Percentiles rank a stretch among this genome's conserved stretches.
Conservation (phyloP, 2,888 invertebrate species). For the Netelia fuscicornis region DNA sequence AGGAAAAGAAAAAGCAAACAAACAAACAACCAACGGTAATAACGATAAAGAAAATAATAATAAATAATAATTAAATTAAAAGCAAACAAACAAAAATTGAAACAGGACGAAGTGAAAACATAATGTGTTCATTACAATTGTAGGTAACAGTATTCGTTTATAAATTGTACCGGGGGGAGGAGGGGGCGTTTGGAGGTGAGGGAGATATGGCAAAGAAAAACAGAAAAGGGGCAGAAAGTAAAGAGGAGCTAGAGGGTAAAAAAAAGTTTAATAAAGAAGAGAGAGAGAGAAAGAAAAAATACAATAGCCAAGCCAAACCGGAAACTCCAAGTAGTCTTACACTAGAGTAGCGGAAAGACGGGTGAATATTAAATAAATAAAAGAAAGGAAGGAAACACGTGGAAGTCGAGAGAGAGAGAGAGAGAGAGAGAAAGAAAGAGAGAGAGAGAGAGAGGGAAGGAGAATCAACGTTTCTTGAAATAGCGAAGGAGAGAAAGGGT, state of each 20-base stretch:
- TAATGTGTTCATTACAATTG: slow-evolving; percentile 82
- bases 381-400: slow-evolving; percentile 63
- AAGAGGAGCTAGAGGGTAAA: neutral
- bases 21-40: slow-evolving; percentile 9
- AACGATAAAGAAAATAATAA: slow-evolving; percentile 15
- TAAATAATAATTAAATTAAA: slow-evolving; percentile 4
- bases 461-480: neutral
- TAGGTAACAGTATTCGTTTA: slow-evolving; percentile 82
- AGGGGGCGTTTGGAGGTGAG: slow-evolving; percentile 40
- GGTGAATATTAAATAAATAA: slow-evolving; percentile 70
- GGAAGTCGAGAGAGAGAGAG: slow-evolving; percentile 48
- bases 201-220: slow-evolving; percentile 44
- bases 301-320: slow-evolving; percentile 71
- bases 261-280: slow-evolving; percentile 36
- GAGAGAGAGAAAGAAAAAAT: slow-evolving; percentile 62
- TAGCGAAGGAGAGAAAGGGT: slow-evolving; percentile 24
- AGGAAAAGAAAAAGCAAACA: neutral
- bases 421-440: slow-evolving; percentile 17
- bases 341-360: slow-evolving; percentile 73
- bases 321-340: slow-evolving; percentile 72
- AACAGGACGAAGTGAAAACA: slow-evolving; percentile 70
- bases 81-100: slow-evolving; percentile 17
- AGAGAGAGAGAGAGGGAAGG: slow-evolving; percentile 42
- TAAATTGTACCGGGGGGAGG: slow-evolving; percentile 63
- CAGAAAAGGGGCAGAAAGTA: slow-evolving; percentile 47